Base-by-base conservation (phyloP, 2,888 invertebrate genomes). In the Athetis lepigone region DNA sequence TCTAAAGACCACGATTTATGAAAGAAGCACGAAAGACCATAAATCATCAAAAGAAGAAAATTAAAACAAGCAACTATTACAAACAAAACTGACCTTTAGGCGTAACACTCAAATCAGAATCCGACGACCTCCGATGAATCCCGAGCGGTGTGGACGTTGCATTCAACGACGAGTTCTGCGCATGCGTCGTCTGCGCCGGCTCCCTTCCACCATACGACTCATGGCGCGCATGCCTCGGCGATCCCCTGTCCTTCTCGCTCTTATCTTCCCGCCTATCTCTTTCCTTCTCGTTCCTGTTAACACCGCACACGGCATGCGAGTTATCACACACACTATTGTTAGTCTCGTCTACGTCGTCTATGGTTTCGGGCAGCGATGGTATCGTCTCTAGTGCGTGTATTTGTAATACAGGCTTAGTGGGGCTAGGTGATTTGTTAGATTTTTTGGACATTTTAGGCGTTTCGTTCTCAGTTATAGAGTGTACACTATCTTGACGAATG, bases 61-160 rank as follows among this genome's bases (percentile, higher is more conserved):
- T 33, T 13, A 4, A 33, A 33, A 33, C 33, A 13, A 33, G 13
- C 13, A 33, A 11, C 9, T 29, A 19, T 36, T 21, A 40, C 3
- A 29, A 50, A 29, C 4, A 45, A 2, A 40, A 29, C 11, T 75
- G 57, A 98, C 99, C 98, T 97, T 98, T 98, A 4, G 98, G 98
- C 11, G 98, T 98, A 50, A 98, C 97, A 94, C 98, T 98, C 77
- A 98, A 95, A 92, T 99, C 99, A 0, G 99, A 98, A 90, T 99
- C 99, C 2, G 98, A 98, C 4, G 98, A 98, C 78, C 98, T 95
- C 55, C 98, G 95, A 85, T 97, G 97, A 69, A 94, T 97, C 92
- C 90, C 96, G 90, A 89, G 87, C 52, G 88, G 95, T 37, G 94
- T 94, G 0, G 95, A 95, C 4, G 95, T 88, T 33, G 95, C 92